A percentile compares a stretch with the other conserved stretches of the same genome.
Conservation (phyloP, 2,888 invertebrate species). For the Melitaea athalia region DNA sequence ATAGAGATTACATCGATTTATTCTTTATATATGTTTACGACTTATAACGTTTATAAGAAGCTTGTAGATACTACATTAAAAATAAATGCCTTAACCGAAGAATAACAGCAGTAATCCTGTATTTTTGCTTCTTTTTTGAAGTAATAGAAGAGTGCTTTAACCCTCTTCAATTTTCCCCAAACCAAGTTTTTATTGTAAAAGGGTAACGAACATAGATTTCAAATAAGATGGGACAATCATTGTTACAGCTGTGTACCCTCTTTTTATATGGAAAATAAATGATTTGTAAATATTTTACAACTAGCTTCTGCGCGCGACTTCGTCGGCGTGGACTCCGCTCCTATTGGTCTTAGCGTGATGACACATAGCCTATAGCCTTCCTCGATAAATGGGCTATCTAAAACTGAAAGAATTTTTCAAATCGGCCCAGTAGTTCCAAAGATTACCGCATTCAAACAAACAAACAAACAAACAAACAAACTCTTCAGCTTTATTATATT, state of each 20-base stretch:
- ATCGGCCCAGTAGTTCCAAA: no score
- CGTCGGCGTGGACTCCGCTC: no score
- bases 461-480: no score
- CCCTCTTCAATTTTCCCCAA: slow-evolving; percentile 2
- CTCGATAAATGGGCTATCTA: no score
- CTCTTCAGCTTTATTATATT: no score
- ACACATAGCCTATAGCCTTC: no score
- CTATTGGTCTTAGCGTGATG: no score
- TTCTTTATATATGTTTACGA: neutral
- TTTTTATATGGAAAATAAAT: neutral
- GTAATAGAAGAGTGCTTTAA: slow-evolving; percentile 3
- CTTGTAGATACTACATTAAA: neutral
- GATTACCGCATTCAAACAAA: no score
- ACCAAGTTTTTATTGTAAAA: slow-evolving; percentile 2
- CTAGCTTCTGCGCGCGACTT: no score
- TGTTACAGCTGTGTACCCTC: no score
- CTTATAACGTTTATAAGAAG: neutral
- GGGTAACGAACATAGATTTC: slow-evolving; percentile 1
- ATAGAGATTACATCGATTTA: slow-evolving; percentile 7
- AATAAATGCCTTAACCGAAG: neutral
- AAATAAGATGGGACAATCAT: neutral
- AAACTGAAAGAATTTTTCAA: no score
- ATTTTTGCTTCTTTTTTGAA: neutral
- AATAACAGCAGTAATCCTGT: neutral
- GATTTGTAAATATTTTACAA: no score